These are phyloP conservation scores for Calliopum simillimum DNA, from an alignment of 2,888 invertebrate species.

Conservation along the genomic window DNA sequence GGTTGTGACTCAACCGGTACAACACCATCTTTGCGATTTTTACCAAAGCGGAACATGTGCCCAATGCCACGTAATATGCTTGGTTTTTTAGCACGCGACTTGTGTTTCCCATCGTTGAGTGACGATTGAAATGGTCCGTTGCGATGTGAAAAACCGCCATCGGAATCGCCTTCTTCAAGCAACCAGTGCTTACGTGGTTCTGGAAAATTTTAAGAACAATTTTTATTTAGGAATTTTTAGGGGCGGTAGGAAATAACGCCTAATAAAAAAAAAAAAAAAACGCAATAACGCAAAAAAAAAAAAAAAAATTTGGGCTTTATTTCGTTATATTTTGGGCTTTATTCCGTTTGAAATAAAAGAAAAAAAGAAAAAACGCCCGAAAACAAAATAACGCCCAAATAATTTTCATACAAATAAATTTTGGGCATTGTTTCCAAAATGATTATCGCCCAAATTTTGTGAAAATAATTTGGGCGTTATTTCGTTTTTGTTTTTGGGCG, in stretches of 20 bases:
- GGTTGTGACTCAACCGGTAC: conserved; percentile 60
- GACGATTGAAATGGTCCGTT: conserved; percentile 84
- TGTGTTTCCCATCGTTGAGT: conserved; percentile 75
- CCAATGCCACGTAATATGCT: conserved; percentile 77
- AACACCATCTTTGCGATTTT: conserved; percentile 72
- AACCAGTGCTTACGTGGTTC: conserved; percentile 84
- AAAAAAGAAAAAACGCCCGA: too few relatives aligned
- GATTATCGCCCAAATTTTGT: too few relatives aligned
- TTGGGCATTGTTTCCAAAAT: too few relatives aligned
- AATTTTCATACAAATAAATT: too few relatives aligned
- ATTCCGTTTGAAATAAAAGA: too few relatives aligned
- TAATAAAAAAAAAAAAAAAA: not conserved
- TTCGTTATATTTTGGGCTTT: too few relatives aligned
- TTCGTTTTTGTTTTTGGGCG: too few relatives aligned
- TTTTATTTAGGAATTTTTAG: too few relatives aligned
- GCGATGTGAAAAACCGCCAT: conserved; percentile 78
- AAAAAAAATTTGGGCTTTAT: not conserved
- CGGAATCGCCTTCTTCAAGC: conserved; percentile 76
- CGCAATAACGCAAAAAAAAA: not conserved
- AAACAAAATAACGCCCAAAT: too few relatives aligned
- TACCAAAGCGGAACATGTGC: conserved; percentile 70
- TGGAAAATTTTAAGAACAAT: conserved; percentile 45
- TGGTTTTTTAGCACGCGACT: conserved; percentile 75
- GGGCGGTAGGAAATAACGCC: too few relatives aligned
- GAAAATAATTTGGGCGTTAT: too few relatives aligned